Conservation (phyloP, 2,113 vertebrate species). For the Pycnonotus jocosus region DNA sequence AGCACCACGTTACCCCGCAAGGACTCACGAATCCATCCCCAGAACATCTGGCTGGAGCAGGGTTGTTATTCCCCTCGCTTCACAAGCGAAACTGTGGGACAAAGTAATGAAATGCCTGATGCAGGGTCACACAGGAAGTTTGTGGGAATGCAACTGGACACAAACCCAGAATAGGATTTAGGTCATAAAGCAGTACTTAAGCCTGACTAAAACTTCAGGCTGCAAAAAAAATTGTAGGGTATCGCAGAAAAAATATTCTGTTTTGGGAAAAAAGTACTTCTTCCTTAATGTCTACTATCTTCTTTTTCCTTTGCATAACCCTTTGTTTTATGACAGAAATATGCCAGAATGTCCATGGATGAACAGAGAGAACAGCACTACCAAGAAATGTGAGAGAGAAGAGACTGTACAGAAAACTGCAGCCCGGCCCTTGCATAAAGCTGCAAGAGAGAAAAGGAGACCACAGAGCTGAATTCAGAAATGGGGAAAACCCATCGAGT, state of each 20-base stretch:
- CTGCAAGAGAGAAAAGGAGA: not conserved
- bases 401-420: not conserved
- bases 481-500: not conserved
- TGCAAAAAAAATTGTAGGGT: not conserved
- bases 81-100: not conserved
- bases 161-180: not conserved
- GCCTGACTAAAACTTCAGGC: not conserved
- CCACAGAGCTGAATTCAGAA: not conserved
- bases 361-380: not conserved
- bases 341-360: not conserved
- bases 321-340: not conserved
- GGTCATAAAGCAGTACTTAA: not conserved
- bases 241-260: not conserved
- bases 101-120: not conserved
- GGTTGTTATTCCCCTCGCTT: not conserved
- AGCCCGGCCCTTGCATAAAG: not conserved
- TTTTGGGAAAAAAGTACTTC: not conserved
- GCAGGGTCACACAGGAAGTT: slow-evolving; percentile 14
- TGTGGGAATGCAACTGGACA: slow-evolving; percentile 4
- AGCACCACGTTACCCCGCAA: not conserved
- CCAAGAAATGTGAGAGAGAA: not conserved
- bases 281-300: not conserved
- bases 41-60: slow-evolving; percentile 21
- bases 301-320: not conserved
- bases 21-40: not conserved